phyloP scores from a whole-genome alignment of 1,140 invertebrate genomes.

The Halesus radiatus region DNA sequence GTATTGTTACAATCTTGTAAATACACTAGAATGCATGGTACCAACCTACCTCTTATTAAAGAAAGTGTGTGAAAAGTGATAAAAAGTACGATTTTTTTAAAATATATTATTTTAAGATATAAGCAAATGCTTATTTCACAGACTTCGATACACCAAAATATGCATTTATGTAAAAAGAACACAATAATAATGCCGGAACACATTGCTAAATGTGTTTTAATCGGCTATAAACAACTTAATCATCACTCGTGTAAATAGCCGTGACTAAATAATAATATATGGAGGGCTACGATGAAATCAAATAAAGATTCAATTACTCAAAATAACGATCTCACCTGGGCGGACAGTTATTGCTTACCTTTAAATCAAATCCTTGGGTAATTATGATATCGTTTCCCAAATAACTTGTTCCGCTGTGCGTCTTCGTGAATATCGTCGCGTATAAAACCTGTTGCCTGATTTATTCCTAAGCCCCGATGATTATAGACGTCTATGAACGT shows the following conservation, averaged over 20 bases:
- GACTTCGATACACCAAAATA: no score
- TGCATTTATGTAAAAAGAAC: no score
- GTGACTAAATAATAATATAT: background rate
- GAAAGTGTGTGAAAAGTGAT: no score
- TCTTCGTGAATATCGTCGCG: background rate
- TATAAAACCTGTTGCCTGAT: background rate
- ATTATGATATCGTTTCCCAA: slow-evolving; percentile 12
- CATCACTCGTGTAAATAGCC: no score
- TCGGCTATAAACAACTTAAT: no score
- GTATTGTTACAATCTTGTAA: no score
- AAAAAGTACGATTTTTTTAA: no score
- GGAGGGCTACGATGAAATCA: slow-evolving; percentile 1
- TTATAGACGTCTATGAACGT: slow-evolving; percentile 2
- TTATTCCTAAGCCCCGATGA: slow-evolving; percentile 1
- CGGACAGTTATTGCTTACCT: slow-evolving; percentile 3
- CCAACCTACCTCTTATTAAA: no score
- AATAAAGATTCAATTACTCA: background rate
- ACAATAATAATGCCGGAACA: no score
- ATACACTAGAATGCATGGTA: no score
- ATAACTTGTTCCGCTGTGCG: background rate
- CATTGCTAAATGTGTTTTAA: background rate
- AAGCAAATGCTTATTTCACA: no score
- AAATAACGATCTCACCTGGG: background rate
- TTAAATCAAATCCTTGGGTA: slow-evolving; percentile 16
- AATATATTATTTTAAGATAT: no score